A percentile compares a stretch with the other conserved stretches of the same genome.
phyloP scores from a whole-genome alignment of 2,888 invertebrate genomes.

The Lampropteryx suffumata region DNA sequence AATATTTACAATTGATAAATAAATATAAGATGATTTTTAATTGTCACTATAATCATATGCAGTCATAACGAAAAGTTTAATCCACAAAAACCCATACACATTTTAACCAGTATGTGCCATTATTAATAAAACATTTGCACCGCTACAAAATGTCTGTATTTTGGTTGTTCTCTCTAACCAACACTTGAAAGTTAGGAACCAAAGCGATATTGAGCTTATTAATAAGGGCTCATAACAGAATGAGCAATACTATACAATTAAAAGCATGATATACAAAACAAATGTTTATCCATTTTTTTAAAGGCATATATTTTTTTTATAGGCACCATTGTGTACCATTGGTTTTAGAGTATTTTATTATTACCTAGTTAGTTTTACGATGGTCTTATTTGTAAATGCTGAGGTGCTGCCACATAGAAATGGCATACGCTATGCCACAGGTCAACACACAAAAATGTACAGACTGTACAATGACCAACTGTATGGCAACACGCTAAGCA shows the following conservation, averaged over 20 bases:
- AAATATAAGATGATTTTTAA: constrained; percentile 2
- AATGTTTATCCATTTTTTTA: too few species aligned
- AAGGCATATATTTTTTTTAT: background rate
- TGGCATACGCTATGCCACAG: too few species aligned
- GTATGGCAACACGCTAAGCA: too few species aligned
- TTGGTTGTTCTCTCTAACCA: background rate
- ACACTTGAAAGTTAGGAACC: background rate
- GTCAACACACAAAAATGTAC: too few species aligned
- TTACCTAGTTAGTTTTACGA: background rate
- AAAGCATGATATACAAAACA: constrained; percentile 5
- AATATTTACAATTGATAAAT: constrained; percentile 17
- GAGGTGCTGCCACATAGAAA: background rate
- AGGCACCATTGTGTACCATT: constrained; percentile 9
- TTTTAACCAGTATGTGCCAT: background rate
- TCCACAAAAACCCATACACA: background rate
- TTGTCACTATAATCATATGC: constrained; percentile 3
- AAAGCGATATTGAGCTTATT: background rate
- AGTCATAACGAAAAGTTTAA: background rate
- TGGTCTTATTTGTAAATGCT: constrained; percentile 3
- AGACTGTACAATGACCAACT: too few species aligned
- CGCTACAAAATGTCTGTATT: background rate
- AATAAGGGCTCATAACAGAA: constrained; percentile 1
- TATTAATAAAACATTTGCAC: background rate
- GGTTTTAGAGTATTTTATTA: background rate
- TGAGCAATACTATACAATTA: constrained; percentile 3